A percentile compares a stretch with the other conserved stretches of the same genome.
phyloP scores from a whole-genome alignment of 2,797 vertebrate species.

The Amblyopsis hoosieri region DNA sequence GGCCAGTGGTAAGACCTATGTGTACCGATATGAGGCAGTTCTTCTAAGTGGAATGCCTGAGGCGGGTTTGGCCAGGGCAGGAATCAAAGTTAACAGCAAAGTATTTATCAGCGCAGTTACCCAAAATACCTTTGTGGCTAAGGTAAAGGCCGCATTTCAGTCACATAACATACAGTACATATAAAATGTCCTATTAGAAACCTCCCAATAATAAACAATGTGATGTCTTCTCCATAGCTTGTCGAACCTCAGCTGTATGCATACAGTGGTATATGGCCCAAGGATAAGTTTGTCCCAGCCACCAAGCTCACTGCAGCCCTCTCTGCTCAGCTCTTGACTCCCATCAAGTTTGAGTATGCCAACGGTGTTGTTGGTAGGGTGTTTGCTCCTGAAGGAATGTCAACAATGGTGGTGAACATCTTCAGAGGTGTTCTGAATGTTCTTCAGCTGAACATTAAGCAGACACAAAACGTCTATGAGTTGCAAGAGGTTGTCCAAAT shows the following conservation, averaged over 20 bases:
- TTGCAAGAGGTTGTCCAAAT: constrained; percentile 70
- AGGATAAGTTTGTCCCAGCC: constrained; percentile 54
- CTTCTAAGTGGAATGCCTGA: constrained; percentile 77
- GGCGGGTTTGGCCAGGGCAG: constrained; percentile 76
- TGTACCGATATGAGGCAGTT: constrained; percentile 78
- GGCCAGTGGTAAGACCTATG: constrained; percentile 63
- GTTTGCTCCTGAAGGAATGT: constrained; percentile 59
- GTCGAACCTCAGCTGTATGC: constrained; percentile 59
- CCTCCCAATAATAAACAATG: background rate
- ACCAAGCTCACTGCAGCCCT: constrained; percentile 65
- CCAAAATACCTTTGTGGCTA: constrained; percentile 70
- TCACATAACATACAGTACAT: background rate
- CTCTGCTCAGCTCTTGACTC: constrained; percentile 57
- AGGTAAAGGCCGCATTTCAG: constrained; percentile 50
- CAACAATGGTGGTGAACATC: constrained; percentile 67
- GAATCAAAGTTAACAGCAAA: constrained; percentile 81
- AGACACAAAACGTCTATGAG: constrained; percentile 68
- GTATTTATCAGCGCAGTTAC: constrained; percentile 72
- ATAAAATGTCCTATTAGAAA: background rate
- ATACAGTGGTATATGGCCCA: constrained; percentile 70
- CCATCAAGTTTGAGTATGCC: constrained; percentile 74
- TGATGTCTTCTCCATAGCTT: constrained; percentile 47
- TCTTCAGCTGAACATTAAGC: constrained; percentile 73
- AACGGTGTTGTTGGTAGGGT: constrained; percentile 66
- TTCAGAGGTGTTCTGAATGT: constrained; percentile 69